Conservation (phyloP, 2,888 invertebrate genomes). For the Tanytarsus gracilentus region DNA sequence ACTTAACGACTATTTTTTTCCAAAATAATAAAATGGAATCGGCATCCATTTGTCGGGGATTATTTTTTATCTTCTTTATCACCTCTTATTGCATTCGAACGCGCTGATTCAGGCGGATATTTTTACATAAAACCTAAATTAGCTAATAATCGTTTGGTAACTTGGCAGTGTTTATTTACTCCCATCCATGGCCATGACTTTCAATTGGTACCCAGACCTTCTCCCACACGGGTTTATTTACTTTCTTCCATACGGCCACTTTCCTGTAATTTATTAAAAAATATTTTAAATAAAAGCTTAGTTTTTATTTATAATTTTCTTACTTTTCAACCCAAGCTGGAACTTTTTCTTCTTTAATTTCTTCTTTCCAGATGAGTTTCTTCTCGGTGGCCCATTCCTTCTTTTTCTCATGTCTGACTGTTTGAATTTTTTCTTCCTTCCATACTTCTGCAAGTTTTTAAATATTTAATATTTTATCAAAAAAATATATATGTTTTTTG, state of each 20-base stretch:
- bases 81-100: not conserved
- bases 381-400: conserved; percentile 54
- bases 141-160: not conserved
- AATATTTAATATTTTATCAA: too few relatives aligned
- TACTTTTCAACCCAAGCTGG: conserved; percentile 24
- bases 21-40: not conserved
- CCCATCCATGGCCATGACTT: conserved; percentile 21
- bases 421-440: conserved; percentile 20
- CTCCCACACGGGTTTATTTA: conserved; percentile 22
- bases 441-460: conserved; percentile 5
- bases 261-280: not conserved
- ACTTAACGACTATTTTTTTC: conserved; percentile 7
- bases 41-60: not conserved
- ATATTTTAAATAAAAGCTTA: not conserved
- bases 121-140: conserved; percentile 6
- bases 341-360: conserved; percentile 21
- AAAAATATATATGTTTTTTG: too few relatives aligned
- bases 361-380: conserved; percentile 54
- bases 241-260: conserved; percentile 24
- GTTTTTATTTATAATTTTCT: not conserved
- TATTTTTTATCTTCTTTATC: not conserved
- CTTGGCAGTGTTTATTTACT: not conserved
- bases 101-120: not conserved
- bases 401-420: conserved; percentile 41
- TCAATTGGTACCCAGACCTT: conserved; percentile 20